These are phyloP conservation scores for Ifrita kowaldi DNA, from an alignment of 2,113 vertebrate genomes.

Conservation along the genomic window DNA sequence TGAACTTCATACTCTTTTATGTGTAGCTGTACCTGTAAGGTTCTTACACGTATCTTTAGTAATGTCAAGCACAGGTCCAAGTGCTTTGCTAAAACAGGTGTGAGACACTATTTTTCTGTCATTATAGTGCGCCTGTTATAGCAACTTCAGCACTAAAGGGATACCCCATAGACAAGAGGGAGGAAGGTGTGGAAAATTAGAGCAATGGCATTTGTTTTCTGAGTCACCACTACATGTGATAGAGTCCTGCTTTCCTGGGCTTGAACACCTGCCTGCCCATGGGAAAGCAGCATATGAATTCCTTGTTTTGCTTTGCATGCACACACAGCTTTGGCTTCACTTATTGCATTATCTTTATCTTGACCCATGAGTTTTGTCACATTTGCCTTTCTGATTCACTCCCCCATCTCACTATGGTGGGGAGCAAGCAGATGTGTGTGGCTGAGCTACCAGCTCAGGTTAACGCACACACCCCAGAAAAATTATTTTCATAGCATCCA, in stretches of 20 bases:
- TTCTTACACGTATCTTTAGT: not conserved
- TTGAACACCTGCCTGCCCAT: not conserved
- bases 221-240: accelerated
- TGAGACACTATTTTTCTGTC: not conserved
- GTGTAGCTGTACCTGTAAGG: not conserved
- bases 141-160: not conserved
- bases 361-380: not conserved
- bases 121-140: not conserved
- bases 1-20: not conserved
- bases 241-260: not conserved
- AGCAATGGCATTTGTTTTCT: not conserved
- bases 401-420: not conserved
- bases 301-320: not conserved
- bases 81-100: not conserved
- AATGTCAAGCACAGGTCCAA: not conserved
- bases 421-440: not conserved
- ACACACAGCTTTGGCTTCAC: not conserved
- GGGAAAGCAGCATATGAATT: accelerated
- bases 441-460: not conserved
- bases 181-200: accelerated
- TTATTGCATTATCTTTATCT: not conserved
- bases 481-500: not conserved
- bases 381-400: not conserved
- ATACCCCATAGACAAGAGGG: not conserved
- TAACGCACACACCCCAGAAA: not conserved